Conservation (phyloP, 2,797 vertebrate genomes). For the Pseudochirops cupreus region DNA sequence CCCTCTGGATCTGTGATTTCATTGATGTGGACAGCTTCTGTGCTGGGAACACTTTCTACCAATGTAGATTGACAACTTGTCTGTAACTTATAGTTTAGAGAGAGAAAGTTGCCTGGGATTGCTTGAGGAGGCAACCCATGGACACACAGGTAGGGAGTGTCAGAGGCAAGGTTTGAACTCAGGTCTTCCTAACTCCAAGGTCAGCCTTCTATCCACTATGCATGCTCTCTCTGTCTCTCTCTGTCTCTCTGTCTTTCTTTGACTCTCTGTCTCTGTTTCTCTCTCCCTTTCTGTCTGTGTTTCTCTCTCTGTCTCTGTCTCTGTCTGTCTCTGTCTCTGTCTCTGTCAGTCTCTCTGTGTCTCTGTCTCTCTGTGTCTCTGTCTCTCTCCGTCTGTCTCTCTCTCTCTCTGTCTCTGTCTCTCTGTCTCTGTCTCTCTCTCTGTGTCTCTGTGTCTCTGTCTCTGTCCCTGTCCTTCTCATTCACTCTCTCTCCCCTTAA, state of each 20-base stretch:
- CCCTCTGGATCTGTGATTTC: not conserved
- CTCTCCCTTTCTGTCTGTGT: too few relatives aligned
- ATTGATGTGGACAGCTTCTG: not conserved
- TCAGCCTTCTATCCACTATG: not conserved
- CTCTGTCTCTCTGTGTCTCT: too few relatives aligned
- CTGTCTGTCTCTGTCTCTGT: too few relatives aligned
- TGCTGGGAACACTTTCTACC: not conserved
- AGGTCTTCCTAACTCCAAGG: too few relatives aligned
- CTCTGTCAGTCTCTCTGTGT: not conserved
- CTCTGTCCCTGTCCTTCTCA: not conserved
- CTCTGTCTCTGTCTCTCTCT: accelerated
- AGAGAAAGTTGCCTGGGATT: not conserved
- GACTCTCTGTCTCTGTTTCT: too few relatives aligned
- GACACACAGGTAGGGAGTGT: not conserved
- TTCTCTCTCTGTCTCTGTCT: too few relatives aligned
- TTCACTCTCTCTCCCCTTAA: not conserved
- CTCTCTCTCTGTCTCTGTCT: too few relatives aligned
- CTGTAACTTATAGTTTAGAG: not conserved
- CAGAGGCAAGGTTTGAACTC: not conserved
- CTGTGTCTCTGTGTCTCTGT: too few relatives aligned
- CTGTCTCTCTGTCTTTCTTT: too few relatives aligned
- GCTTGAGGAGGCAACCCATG: not conserved
- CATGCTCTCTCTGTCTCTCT: not conserved
- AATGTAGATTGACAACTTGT: not conserved
- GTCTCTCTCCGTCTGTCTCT: too few relatives aligned